These are phyloP conservation scores for Bucco capensis DNA, from an alignment of 2,113 vertebrate genomes.

Conservation along the genomic window DNA sequence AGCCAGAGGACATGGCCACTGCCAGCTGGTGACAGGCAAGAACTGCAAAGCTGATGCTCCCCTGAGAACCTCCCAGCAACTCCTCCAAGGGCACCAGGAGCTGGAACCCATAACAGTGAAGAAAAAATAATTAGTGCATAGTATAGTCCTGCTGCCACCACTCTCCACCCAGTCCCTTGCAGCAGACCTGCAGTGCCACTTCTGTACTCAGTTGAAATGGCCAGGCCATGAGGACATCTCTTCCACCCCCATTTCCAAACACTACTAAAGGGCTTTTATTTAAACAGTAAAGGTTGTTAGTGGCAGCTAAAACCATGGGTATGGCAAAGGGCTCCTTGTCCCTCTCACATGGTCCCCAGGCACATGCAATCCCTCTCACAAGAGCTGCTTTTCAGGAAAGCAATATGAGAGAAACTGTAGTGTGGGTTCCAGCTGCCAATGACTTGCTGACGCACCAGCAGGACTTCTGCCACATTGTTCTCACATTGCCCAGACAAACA, in stretches of 20 bases:
- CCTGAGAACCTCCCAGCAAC: not conserved
- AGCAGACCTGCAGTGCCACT: not conserved
- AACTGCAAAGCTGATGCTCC: not conserved
- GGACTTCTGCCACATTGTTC: not conserved
- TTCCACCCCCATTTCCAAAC: not conserved
- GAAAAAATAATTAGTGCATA: accelerated
- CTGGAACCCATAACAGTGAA: not conserved
- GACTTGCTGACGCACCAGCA: not conserved
- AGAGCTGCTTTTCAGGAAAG: slow-evolving; percentile 52
- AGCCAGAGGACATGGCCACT: too few relatives aligned
- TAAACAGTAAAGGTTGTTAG: not conserved
- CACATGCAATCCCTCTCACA: not conserved
- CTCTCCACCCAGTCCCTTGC: accelerated
- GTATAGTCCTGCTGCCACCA: not conserved
- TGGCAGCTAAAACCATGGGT: not conserved
- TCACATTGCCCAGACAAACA: accelerated
- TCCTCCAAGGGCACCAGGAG: not conserved
- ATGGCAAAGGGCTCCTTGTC: not conserved
- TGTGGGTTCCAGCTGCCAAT: not conserved
- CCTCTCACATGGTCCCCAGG: accelerated
- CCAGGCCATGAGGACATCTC: not conserved
- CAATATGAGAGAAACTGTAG: not conserved
- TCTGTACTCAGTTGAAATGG: not conserved
- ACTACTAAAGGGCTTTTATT: not conserved
- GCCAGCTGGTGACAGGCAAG: too few relatives aligned